A percentile compares a stretch with the other conserved stretches of the same genome.
Evolutionary conservation across 2,888 invertebrate species (phyloP).

Genomic region (Fissipunctia ypsillon): DNA sequence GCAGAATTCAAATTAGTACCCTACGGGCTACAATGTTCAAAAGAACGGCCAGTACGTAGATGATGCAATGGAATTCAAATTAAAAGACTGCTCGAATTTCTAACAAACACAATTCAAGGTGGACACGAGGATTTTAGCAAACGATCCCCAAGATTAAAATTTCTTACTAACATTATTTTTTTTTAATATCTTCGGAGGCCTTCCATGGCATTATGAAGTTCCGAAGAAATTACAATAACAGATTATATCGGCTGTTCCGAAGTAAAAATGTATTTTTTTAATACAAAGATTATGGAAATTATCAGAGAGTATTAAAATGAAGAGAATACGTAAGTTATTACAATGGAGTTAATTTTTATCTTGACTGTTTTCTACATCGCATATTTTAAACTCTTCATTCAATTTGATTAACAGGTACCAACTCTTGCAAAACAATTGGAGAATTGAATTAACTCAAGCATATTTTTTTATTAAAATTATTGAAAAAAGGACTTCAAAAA

Average conservation of each 20-base stretch:
- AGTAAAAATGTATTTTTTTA: slow-evolving; percentile 51
- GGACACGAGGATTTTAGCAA: slow-evolving; percentile 22
- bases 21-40: no score
- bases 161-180: slow-evolving; percentile 37
- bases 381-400: background rate
- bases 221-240: slow-evolving; percentile 61
- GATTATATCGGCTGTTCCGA: slow-evolving; percentile 51
- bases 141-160: slow-evolving; percentile 26
- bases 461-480: background rate
- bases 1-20: no score
- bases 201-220: slow-evolving; percentile 26
- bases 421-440: background rate
- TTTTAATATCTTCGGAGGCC: slow-evolving; percentile 12
- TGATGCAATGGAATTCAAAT: slow-evolving; percentile 35
- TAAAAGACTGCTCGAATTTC: slow-evolving; percentile 12
- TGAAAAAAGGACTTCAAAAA: no score
- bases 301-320: slow-evolving; percentile 29
- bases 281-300: slow-evolving; percentile 60
- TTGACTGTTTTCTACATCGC: background rate
- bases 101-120: slow-evolving; percentile 15
- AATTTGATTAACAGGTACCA: background rate
- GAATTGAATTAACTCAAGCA: background rate
- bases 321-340: slow-evolving; percentile 41
- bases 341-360: slow-evolving; percentile 7
- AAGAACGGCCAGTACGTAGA: background rate